Percentiles rank a stretch among this genome's conserved stretches.
These are phyloP conservation scores for Ataeniobius toweri DNA, from an alignment of 2,797 vertebrate species.

Conservation along the genomic window DNA sequence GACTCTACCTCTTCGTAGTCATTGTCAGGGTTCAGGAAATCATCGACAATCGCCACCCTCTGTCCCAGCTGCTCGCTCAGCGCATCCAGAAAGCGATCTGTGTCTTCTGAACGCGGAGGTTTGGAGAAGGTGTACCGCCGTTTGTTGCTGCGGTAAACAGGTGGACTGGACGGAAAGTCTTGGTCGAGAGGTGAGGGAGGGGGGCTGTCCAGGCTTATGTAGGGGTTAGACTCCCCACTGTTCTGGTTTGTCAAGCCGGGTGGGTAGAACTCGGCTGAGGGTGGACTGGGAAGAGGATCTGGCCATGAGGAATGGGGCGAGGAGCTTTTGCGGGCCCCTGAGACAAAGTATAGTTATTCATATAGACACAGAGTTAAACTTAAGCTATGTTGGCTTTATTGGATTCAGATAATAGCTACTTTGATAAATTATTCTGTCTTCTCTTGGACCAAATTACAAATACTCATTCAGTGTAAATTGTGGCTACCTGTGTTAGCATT, in stretches of 20 bases:
- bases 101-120: constrained; percentile 88
- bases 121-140: constrained; percentile 94
- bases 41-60: constrained; percentile 87
- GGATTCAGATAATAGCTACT: neutral
- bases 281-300: constrained; percentile 81
- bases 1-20: constrained; percentile 94
- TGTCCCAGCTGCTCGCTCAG: constrained; percentile 94
- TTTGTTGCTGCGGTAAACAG: constrained; percentile 74
- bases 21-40: constrained; percentile 95
- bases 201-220: constrained; percentile 95
- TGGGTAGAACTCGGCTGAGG: constrained; percentile 80
- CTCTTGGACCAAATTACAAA: constrained; percentile 1
- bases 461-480: constrained; percentile 5
- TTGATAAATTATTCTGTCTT: too few species aligned
- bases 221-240: constrained; percentile 95
- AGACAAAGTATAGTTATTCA: constrained; percentile 1
- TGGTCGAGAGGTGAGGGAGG: constrained; percentile 86
- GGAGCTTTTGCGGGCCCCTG: constrained; percentile 77
- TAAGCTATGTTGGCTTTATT: neutral
- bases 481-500: constrained; percentile 77
- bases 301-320: constrained; percentile 79
- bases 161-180: constrained; percentile 79
- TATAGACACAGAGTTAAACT: neutral
- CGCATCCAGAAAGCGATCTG: constrained; percentile 92
- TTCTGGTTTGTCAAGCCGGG: constrained; percentile 85